Conservation (phyloP, 2,888 invertebrate species). For the Dicyrtoma fusca region DNA sequence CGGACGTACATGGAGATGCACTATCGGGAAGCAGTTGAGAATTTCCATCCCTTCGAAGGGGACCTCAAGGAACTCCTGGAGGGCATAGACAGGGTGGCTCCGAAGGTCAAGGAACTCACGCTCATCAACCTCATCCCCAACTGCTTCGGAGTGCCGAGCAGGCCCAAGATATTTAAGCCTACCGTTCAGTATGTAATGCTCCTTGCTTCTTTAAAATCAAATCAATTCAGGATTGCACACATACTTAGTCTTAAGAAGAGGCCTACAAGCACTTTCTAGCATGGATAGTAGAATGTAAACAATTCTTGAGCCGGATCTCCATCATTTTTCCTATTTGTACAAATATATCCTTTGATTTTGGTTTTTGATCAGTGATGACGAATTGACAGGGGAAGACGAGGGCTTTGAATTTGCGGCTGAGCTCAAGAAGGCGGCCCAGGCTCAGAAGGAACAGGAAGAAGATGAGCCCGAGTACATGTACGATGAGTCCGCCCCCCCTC, state of each 20-base stretch:
- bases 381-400: constrained; percentile 39
- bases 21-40: constrained; percentile 49
- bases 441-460: constrained; percentile 20
- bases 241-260: too few species aligned
- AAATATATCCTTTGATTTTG: neutral
- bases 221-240: too few species aligned
- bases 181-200: constrained; percentile 33
- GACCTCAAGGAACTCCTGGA: constrained; percentile 41
- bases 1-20: constrained; percentile 51
- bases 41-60: constrained; percentile 52
- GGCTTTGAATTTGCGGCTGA: constrained; percentile 35
- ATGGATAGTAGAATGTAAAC: too few species aligned
- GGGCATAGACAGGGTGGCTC: constrained; percentile 43
- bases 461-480: constrained; percentile 20
- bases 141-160: constrained; percentile 48
- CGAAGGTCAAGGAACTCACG: constrained; percentile 44
- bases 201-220: too few species aligned
- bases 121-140: constrained; percentile 52
- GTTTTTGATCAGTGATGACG: constrained; percentile 35
- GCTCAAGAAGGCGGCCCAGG: constrained; percentile 7
- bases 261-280: too few species aligned
- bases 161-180: constrained; percentile 36
- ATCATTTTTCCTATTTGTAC: too few species aligned
- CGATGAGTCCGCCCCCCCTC: constrained; percentile 30
- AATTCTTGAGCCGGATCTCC: too few species aligned